Evolutionary conservation across 1,140 invertebrate genomes (phyloP), one percentile per base, ranked within the genome.

Genomic region (Drosophila truncata): DNA sequence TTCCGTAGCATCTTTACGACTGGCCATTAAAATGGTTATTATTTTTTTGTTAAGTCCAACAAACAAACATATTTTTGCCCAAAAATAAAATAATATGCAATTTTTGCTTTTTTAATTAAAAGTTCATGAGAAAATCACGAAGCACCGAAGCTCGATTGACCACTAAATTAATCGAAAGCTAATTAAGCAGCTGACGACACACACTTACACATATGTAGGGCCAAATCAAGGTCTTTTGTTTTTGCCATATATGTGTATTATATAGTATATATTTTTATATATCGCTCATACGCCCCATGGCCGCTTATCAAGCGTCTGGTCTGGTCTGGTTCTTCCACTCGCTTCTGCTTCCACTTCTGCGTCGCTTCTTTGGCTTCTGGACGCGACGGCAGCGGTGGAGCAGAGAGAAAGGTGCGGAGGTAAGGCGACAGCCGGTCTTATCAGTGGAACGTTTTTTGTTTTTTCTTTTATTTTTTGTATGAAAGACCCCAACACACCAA

Each of bases 111-210:
- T 59, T 57, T 61, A 62, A 52, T 69, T 49, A 59, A 80, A 55
- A 71, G 20, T 59, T 59, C 33, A 72, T 71, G n/a, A 35, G 46
- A 80, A 73, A 79, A 62, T 62, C 33, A 25, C 59, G 31, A 46
- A 50, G 33, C 39, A 67, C 44, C 35, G n/a, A n/a, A 59, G 42
- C 66, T 60, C 69, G 66, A 60, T 71, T 72, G 69, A 60, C 69
- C 42, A 80, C 67, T 80, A 62, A 87, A 87, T 83, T 74, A 80
- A 87, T 78, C 85, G 72, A 84, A 81, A 90, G 81, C 80, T 81
- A 88, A 88, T 88, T 90, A 88, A 88, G 65, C 78, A 90, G 80
- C 80, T 88, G 80, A 90, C 80, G 73, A 65, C 54, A 66, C 60
- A 49, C 63, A 76, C 62, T 23, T 55, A 64, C 46, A 71, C 62